Evolutionary conservation across 2,888 invertebrate species (phyloP).

Genomic region (Cyclophora punctaria): DNA sequence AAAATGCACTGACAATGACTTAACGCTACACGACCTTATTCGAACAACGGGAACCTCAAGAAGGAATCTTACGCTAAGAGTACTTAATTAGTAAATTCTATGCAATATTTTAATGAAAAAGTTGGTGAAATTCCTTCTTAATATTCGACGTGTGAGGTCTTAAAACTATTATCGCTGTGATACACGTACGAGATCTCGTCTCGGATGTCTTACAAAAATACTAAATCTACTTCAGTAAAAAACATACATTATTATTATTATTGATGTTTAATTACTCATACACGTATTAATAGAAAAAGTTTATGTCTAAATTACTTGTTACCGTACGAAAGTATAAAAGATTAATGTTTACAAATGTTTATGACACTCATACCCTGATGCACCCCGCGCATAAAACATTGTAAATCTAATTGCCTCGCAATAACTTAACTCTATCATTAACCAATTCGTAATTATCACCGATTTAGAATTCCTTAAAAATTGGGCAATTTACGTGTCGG

Average conservation of each 20-base stretch:
- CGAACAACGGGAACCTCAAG: conserved; percentile 37
- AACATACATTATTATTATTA: conserved; percentile 47
- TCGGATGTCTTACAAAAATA: conserved; percentile 67
- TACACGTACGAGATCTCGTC: conserved; percentile 64
- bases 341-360: conserved; percentile 50
- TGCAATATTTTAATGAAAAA: conserved; percentile 11
- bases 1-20: conserved; percentile 53
- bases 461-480: conserved; percentile 32
- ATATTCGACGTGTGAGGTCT: conserved; percentile 42
- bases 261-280: conserved; percentile 59
- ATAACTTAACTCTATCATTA: conserved; percentile 61
- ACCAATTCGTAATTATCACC: conserved; percentile 72
- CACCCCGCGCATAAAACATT: conserved; percentile 65
- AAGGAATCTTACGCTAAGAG: conserved; percentile 35
- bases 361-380: conserved; percentile 76
- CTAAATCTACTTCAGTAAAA: conserved; percentile 71
- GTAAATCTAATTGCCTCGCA: conserved; percentile 68
- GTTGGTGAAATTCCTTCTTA: conserved; percentile 40
- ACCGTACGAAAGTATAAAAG: conserved; percentile 69
- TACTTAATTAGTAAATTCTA: conserved; percentile 22
- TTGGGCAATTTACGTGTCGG: conserved; percentile 9
- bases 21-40: conserved; percentile 47
- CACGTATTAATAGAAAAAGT: conserved; percentile 65
- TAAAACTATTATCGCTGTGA: conserved; percentile 72
- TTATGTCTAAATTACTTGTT: conserved; percentile 65